phyloP scores from a whole-genome alignment of 2,113 vertebrate genomes.

The Gambusia affinis region DNA sequence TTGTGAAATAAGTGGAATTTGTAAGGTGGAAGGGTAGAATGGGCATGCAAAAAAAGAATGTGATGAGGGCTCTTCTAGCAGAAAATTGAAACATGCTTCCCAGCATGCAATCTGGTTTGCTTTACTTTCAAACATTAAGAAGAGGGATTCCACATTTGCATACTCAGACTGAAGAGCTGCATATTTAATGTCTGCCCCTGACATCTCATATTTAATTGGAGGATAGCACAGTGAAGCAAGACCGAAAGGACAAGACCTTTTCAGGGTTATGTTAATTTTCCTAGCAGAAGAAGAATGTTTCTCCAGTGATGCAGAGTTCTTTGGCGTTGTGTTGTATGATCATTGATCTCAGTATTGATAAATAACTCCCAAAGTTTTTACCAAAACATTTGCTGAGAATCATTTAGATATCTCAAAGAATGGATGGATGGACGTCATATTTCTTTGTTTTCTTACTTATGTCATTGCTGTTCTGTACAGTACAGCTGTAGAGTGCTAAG shows the following conservation, averaged over 20 bases:
- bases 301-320: constrained; percentile 12
- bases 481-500: no score
- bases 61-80: constrained; percentile 22
- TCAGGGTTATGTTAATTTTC: constrained; percentile 44
- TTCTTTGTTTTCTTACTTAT: constrained; percentile 4
- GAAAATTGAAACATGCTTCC: constrained; percentile 42
- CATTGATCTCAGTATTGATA: not conserved
- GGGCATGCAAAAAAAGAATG: constrained; percentile 5
- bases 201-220: constrained; percentile 69
- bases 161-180: constrained; percentile 41
- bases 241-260: constrained; percentile 63
- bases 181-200: constrained; percentile 63
- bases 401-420: not conserved
- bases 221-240: constrained; percentile 44
- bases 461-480: not conserved
- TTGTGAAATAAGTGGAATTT: constrained; percentile 4
- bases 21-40: constrained; percentile 16
- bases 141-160: constrained; percentile 47
- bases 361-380: constrained; percentile 1
- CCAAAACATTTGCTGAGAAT: not conserved
- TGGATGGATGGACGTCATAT: not conserved
- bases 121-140: constrained; percentile 55
- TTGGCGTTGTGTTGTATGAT: constrained; percentile 5
- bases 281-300: constrained; percentile 8
- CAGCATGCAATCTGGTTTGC: constrained; percentile 27